These are phyloP conservation scores for Polydrusus cervinus DNA, from an alignment of 2,888 invertebrate species.

Conservation along the genomic window DNA sequence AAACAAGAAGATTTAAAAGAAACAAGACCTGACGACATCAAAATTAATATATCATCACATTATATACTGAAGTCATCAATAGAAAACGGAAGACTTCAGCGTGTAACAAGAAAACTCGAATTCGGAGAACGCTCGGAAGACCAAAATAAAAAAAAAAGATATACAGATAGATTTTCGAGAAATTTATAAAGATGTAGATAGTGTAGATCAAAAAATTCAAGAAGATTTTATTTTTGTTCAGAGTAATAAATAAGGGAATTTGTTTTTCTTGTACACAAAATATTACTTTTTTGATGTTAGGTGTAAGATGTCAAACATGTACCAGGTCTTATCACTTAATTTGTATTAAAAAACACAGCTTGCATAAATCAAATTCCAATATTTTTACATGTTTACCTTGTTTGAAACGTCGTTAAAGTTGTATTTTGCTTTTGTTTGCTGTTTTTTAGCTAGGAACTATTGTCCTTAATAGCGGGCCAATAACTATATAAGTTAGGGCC, in stretches of 20 bases:
- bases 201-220: not conserved
- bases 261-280: constrained; percentile 19
- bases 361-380: constrained; percentile 17
- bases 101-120: constrained; percentile 24
- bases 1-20: too few species aligned
- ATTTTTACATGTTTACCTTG: not conserved
- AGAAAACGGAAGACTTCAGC: not conserved
- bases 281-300: constrained; percentile 6
- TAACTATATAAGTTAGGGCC: too few species aligned
- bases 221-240: not conserved
- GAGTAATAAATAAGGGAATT: constrained; percentile 6
- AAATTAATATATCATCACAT: constrained; percentile 21
- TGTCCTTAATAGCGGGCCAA: too few species aligned
- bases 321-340: constrained; percentile 18
- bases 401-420: too few species aligned
- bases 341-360: constrained; percentile 14
- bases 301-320: constrained; percentile 14
- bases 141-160: not conserved
- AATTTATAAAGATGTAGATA: not conserved
- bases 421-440: too few species aligned
- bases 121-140: constrained; percentile 9
- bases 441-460: too few species aligned
- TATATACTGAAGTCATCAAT: not conserved
- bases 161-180: not conserved
- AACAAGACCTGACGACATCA: not conserved